Percentiles rank a stretch among this genome's conserved stretches.
These are phyloP conservation scores for Meteorus sp. DNA, from an alignment of 1,140 invertebrate genomes.

Conservation along the genomic window DNA sequence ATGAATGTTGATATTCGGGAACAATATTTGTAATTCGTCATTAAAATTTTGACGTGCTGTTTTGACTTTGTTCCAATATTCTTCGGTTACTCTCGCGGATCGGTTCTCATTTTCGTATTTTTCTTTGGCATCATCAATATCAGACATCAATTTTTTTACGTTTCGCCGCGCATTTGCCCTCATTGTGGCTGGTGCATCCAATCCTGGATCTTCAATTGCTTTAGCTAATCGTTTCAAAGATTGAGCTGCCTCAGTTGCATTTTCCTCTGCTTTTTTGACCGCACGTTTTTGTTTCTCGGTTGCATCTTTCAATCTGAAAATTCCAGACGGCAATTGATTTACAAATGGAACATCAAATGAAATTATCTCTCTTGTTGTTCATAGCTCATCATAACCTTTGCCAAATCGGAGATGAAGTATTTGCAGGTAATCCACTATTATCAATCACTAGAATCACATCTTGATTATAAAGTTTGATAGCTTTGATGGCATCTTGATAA, in stretches of 20 bases:
- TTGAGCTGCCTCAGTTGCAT: conserved; percentile 38
- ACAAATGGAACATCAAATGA: conserved; percentile 1
- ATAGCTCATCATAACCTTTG: conserved; percentile 44
- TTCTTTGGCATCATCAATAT: conserved; percentile 64
- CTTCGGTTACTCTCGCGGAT: conserved; percentile 65
- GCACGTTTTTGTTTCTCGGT: conserved; percentile 60
- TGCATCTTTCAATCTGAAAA: conserved; percentile 60
- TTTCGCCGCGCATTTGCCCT: conserved; percentile 60
- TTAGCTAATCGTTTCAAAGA: conserved; percentile 44
- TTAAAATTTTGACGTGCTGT: conserved; percentile 70
- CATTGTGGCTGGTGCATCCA: conserved; percentile 55
- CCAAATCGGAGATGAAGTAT: conserved; percentile 60
- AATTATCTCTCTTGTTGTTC: not conserved
- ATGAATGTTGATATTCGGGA: conserved; percentile 69
- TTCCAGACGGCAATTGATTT: not conserved
- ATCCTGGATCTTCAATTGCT: conserved; percentile 57
- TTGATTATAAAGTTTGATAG: conserved; percentile 63
- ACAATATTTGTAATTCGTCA: conserved; percentile 72
- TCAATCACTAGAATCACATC: conserved; percentile 66
- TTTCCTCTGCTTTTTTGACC: conserved; percentile 59
- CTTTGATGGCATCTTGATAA: conserved; percentile 60
- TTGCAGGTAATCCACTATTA: conserved; percentile 45
- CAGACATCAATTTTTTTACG: conserved; percentile 65
- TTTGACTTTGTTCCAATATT: conserved; percentile 71
- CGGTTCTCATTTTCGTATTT: conserved; percentile 62